Conservation (phyloP, 2,113 vertebrate species). For the Austrofundulus limnaeus region DNA sequence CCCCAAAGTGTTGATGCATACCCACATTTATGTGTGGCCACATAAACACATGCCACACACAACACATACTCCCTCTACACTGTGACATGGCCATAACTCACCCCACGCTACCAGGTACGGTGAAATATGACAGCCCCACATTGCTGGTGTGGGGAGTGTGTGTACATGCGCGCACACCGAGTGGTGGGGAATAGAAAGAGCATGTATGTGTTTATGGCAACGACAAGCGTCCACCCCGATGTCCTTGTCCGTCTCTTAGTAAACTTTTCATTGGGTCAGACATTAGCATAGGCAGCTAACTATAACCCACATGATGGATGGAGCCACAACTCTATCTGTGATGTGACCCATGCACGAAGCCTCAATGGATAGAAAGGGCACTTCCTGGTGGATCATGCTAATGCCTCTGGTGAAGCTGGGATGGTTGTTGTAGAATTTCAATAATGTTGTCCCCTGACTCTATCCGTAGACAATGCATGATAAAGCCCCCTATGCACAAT, state of each 20-base stretch:
- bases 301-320: conserved; percentile 80
- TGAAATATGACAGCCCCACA: conserved; percentile 79
- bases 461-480: conserved; percentile 38
- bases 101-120: conserved; percentile 65
- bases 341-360: conserved; percentile 76
- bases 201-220: conserved; percentile 63
- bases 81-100: conserved; percentile 82
- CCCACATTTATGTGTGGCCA: conserved; percentile 36
- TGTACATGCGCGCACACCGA: conserved; percentile 26
- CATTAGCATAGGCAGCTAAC: conserved; percentile 78
- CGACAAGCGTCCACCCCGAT: conserved; percentile 72
- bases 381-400: conserved; percentile 77
- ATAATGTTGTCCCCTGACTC: conserved; percentile 58
- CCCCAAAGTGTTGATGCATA: conserved; percentile 45
- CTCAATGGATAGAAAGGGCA: conserved; percentile 77
- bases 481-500: conserved; percentile 5
- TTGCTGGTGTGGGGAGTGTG: conserved; percentile 45
- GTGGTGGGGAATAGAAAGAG: neutral
- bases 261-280: conserved; percentile 79
- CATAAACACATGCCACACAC: conserved; percentile 62
- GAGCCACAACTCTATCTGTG: conserved; percentile 76
- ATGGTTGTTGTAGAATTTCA: conserved; percentile 67
- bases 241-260: conserved; percentile 80
- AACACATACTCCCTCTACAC: conserved; percentile 59
- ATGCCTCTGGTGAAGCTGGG: conserved; percentile 66